Conservation (phyloP, 2,797 vertebrate species). For the Uromys caudimaculatus region DNA sequence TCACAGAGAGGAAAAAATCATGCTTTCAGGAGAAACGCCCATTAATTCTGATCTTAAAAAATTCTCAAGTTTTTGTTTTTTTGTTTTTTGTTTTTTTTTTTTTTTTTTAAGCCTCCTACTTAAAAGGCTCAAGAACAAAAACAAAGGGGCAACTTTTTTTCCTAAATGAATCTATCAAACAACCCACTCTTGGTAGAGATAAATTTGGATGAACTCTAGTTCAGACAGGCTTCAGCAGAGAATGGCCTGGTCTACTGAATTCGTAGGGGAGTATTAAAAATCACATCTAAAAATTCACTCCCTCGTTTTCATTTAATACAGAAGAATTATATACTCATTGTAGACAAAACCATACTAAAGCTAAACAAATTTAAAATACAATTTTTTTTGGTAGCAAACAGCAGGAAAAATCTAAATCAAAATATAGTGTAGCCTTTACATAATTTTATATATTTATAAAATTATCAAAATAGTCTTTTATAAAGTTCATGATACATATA, state of each 20-base stretch:
- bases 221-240: constrained; percentile 60
- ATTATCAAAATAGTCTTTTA: constrained; percentile 87
- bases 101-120: not conserved
- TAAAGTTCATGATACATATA: constrained; percentile 84
- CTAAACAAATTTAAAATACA: constrained; percentile 85
- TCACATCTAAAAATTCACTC: constrained; percentile 63
- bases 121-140: constrained; percentile 21
- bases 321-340: constrained; percentile 66
- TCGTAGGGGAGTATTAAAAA: constrained; percentile 69
- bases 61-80: not conserved
- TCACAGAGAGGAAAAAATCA: not conserved
- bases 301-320: constrained; percentile 23
- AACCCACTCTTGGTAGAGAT: constrained; percentile 36
- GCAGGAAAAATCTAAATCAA: constrained; percentile 85
- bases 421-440: constrained; percentile 88
- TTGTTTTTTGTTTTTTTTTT: too few relatives aligned
- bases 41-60: constrained; percentile 53
- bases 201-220: constrained; percentile 55
- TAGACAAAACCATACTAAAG: constrained; percentile 80
- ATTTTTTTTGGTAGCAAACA: constrained; percentile 85
- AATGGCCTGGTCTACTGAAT: constrained; percentile 53
- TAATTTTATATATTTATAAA: constrained; percentile 83
- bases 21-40: constrained; percentile 26
- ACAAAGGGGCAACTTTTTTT: not conserved
- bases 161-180: constrained; percentile 2